Percentiles rank a stretch among this genome's conserved stretches.
phyloP scores from a whole-genome alignment of 2,113 vertebrate species.

The Chelonoidis abingdonii region DNA sequence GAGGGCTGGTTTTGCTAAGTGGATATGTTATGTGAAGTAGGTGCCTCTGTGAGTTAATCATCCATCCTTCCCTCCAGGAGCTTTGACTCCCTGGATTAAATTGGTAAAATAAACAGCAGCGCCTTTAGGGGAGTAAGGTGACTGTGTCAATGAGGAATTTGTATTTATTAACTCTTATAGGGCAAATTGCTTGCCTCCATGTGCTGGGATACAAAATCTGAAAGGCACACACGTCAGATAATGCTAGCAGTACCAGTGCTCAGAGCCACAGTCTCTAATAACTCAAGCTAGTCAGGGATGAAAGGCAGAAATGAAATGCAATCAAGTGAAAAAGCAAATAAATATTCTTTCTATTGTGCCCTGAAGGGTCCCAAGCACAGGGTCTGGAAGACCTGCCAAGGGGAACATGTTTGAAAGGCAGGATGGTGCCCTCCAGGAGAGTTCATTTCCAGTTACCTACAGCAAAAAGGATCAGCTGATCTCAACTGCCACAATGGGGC shows the following conservation, averaged over 20 bases:
- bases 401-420: background rate
- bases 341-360: background rate
- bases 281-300: background rate
- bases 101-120: background rate
- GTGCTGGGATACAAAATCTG: background rate
- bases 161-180: background rate
- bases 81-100: constrained; percentile 5
- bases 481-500: background rate
- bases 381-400: background rate
- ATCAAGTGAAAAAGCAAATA: background rate
- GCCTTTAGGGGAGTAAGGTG: background rate
- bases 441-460: background rate
- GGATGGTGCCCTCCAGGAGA: background rate
- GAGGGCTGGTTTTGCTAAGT: background rate
- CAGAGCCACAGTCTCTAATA: background rate
- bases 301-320: background rate
- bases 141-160: background rate
- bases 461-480: background rate
- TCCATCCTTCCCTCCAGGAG: background rate
- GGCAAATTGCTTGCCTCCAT: background rate
- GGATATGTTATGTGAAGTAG: background rate
- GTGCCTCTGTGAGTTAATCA: background rate
- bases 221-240: background rate
- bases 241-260: background rate
- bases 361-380: background rate